Evolutionary conservation across 1,140 invertebrate genomes (phyloP), one percentile per base, ranked within the genome.

Genomic region (Tetraneura akinire): DNA sequence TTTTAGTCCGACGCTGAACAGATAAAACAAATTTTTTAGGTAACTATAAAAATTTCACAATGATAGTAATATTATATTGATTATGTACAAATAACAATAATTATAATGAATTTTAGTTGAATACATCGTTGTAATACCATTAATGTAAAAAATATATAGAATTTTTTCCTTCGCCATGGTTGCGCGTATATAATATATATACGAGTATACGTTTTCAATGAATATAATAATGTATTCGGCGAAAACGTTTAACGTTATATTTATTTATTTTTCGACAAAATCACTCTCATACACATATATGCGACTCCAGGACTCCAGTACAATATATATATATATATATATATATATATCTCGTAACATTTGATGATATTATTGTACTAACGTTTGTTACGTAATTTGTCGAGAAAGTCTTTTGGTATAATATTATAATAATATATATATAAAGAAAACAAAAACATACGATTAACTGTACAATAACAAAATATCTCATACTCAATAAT

Each of bases 391-490:
- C 32, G 32, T 37, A 37, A 37, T 16, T 13, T 37, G 11, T 37
- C 0, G 32, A 29, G 62, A 64, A 64, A 37, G 62, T 64, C 18
- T 37, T 64, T 21, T 21, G 37, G 37, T 32, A 42, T 37, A 13
- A 66, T 10, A 66, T 21, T 11, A n/a, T n/a, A n/a, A n/a, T n/a
- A n/a, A n/a, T n/a, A n/a, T n/a, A n/a, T n/a, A n/a, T n/a, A n/a
- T n/a, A n/a, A n/a, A n/a, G n/a, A n/a, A n/a, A n/a, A n/a, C n/a
- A n/a, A 37, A 37, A 64, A 64, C 64, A 68, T 42, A 23, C 45
- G 4, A n/a, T 47, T 18, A n/a, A 68, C 66, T 68, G 42, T 68
- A 68, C 66, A 68, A 68, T 47, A 68, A 68, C 21, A 45, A 68
- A 45, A 23, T 23, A 68, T 47, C 13, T 14, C 66, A 68, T 47